These are phyloP conservation scores for Cryptus viduatorius DNA, from an alignment of 2,888 invertebrate genomes.

Conservation along the genomic window DNA sequence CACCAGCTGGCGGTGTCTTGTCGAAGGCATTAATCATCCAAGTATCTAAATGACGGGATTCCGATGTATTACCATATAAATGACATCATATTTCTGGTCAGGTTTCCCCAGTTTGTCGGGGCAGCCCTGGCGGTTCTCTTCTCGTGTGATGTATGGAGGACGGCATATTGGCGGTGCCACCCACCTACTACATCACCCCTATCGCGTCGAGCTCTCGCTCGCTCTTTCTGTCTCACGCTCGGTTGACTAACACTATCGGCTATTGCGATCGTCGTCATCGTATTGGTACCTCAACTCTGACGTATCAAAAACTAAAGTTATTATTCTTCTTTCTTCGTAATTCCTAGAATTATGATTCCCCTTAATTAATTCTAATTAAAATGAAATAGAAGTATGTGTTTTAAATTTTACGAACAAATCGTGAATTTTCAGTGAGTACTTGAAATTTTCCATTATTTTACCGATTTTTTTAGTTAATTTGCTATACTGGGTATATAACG, in stretches of 20 bases:
- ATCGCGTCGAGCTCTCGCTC: constrained; percentile 75
- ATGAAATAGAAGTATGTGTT: no score
- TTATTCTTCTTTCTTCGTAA: no score
- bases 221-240: constrained; percentile 64
- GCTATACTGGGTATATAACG: no score
- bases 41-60: constrained; percentile 85
- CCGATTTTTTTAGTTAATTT: no score
- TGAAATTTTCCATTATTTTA: no score
- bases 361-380: no score
- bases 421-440: no score
- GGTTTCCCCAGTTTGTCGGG: constrained; percentile 73
- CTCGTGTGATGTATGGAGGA: constrained; percentile 84
- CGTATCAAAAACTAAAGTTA: not conserved
- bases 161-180: constrained; percentile 83
- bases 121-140: constrained; percentile 49
- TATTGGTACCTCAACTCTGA: constrained; percentile 33
- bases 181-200: constrained; percentile 80
- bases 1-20: constrained; percentile 84
- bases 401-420: no score
- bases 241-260: constrained; percentile 35
- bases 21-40: constrained; percentile 84
- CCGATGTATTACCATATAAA: constrained; percentile 85
- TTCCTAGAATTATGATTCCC: no score
- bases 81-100: constrained; percentile 86
- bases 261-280: constrained; percentile 37